Evolutionary conservation across 2,797 vertebrate species (phyloP), one percentile per base, ranked within the genome.

Genomic region (Phaenicophaeus curvirostris): DNA sequence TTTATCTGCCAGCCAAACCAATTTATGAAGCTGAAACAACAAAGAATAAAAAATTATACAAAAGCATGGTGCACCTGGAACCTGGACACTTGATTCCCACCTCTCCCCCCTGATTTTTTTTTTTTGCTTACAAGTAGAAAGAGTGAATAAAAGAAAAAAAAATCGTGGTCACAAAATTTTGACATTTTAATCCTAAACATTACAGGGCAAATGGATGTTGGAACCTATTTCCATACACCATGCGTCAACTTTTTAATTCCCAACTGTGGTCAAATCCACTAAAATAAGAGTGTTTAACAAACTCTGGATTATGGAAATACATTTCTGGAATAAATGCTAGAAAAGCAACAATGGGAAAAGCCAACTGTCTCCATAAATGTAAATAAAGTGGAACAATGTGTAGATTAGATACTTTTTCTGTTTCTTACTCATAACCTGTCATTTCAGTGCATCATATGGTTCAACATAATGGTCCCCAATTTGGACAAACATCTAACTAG

Each of bases 361-460:
- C 97, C 97, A 98, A 98, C 97, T 97, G 97, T 97, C 95, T 98
- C 94, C 97, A 92, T 97, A 96, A 98, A 98, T 96, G 96, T 98
- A 98, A 98, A 97, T 97, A 97, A 98, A 98, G 97, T 98, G 96
- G 97, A 98, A 98, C 96, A 98, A 97, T 93, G 95, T 98, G 98
- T 98, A 98, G 98, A 98, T 98, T 98, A 98, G 95, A 96, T 98
- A 98, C 96, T 97, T 98, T 96, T 97, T 96, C 96, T 96, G 95
- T 97, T 97, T 97, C 97, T 98, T 97, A 97, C 96, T 97, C 96
- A 97, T 97, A 98, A 98, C 97, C 98, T 98, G 98, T 98, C 94
- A 98, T 98, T 98, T 99, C 99, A 99, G 98, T 99, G 99, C 99
- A 99, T 98, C 98, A 94, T 98, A 98, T 98, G 98, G 97, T 98